Evolutionary conservation across 2,797 vertebrate genomes (phyloP), one percentile per base, ranked within the genome.

Genomic region (Acanthopagrus latus): DNA sequence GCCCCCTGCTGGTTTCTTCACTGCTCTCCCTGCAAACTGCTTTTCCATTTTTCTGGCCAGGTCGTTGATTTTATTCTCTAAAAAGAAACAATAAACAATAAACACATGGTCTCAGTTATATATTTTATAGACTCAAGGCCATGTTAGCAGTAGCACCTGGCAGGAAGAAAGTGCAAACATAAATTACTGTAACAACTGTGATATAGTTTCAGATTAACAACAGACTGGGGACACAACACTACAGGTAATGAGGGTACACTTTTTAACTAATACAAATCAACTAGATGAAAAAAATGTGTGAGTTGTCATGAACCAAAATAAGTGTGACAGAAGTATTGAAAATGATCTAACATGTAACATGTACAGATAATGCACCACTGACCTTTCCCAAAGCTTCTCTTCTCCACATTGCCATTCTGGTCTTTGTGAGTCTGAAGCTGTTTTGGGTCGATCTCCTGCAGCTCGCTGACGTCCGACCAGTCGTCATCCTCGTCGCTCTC

Each of bases 401-500:
- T 92, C 0, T 91, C 83, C 76, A 91, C 62, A 0, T 92, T 93
- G 21, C 91, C 87, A 23, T 94, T 94, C 88, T 91, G 93, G 83
- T 93, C 91, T 69, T 72, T 91, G 74, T 76, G 84, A 65, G 75
- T 81, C 68, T 89, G 85, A 2, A 93, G 86, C 62, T 77, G 82
- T 44, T 78, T 82, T 0, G 78, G 78, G 51, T 89, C 60, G 29
- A 95, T 92, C 90, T 96, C 94, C 65, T 93, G 88, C 80, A 95
- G 85, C 86, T 95, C 94, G 7, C 95, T 95, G 80, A 91, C 87
- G 0, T 94, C 94, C 0, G 92, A 93, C 93, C 91, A 94, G 0
- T 85, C 88, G 13, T 91, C 75, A 0, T 85, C 88, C 0, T 90
- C 80, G 0, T 89, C 84, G 1, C 91, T 94, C 52, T 92, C 91